Percentiles rank a stretch among this genome's conserved stretches.
These are phyloP conservation scores for Chionis minor DNA, from an alignment of 2,113 vertebrate species.

Conservation along the genomic window DNA sequence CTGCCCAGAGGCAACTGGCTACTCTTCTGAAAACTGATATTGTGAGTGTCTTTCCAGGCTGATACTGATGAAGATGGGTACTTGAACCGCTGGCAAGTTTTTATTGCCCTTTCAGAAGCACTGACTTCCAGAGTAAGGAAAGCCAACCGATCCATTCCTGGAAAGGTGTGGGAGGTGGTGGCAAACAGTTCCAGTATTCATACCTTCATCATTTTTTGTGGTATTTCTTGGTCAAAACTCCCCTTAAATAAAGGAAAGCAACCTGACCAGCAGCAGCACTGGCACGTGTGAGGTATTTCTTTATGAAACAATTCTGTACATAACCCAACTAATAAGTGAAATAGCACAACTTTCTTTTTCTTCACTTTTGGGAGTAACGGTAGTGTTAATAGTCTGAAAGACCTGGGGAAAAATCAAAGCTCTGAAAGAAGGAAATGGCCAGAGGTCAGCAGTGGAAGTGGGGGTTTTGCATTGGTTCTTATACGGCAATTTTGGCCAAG, in stretches of 20 bases:
- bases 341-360: neutral
- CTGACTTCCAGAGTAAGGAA: constrained; percentile 71
- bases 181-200: neutral
- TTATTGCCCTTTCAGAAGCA: constrained; percentile 69
- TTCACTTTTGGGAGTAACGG: neutral
- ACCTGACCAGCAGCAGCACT: neutral
- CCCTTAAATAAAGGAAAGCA: neutral
- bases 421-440: neutral
- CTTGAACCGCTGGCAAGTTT: constrained; percentile 76
- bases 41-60: constrained; percentile 52
- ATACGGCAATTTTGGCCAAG: neutral
- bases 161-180: neutral
- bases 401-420: neutral
- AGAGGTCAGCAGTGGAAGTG: neutral
- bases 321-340: neutral
- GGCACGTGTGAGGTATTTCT: neutral
- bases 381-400: neutral
- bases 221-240: neutral
- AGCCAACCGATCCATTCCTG: neutral
- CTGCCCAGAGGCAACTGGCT: neutral
- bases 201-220: neutral
- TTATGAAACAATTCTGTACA: neutral
- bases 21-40: neutral
- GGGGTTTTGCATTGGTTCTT: neutral
- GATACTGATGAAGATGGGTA: constrained; percentile 73